Conservation (phyloP, 1,140 invertebrate species). For the Hypsibius dujardini region DNA sequence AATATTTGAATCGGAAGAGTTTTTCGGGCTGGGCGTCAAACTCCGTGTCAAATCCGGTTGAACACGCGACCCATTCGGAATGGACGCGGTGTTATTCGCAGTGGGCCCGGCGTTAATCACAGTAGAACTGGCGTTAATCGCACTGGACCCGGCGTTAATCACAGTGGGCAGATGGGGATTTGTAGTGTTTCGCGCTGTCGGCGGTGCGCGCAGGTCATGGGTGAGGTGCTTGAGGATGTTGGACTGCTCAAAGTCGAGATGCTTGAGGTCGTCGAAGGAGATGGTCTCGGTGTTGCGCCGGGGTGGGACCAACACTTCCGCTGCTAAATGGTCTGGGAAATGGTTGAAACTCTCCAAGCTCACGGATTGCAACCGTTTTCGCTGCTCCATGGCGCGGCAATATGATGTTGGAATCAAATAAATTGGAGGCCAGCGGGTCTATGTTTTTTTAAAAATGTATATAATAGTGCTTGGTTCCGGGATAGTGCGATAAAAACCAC, state of each 20-base stretch:
- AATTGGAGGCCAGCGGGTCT: too few relatives aligned
- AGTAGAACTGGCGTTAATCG: neutral
- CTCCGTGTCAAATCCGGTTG: neutral
- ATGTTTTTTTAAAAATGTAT: too few relatives aligned
- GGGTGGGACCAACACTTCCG: neutral
- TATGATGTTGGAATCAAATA: too few relatives aligned
- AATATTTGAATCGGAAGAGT: neutral
- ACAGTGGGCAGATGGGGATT: neutral
- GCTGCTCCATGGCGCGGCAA: too few relatives aligned
- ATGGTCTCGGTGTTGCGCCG: neutral
- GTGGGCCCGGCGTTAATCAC: neutral
- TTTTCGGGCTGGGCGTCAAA: neutral
- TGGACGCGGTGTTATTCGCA: neutral
- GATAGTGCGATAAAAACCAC: too few relatives aligned
- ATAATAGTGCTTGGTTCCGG: too few relatives aligned
- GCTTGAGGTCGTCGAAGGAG: neutral
- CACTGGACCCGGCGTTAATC: neutral
- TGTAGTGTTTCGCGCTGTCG: neutral
- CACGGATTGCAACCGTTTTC: neutral
- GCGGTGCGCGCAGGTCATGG: slow-evolving; percentile 47
- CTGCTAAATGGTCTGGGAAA: slow-evolving; percentile 1
- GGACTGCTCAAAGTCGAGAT: slow-evolving; percentile 60
- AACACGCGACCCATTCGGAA: neutral
- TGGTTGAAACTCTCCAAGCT: neutral
- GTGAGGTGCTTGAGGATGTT: slow-evolving; percentile 65